Percentiles rank a stretch among this genome's conserved stretches.
Evolutionary conservation across 2,113 vertebrate species (phyloP).

Genomic region (Narcine bancroftii): DNA sequence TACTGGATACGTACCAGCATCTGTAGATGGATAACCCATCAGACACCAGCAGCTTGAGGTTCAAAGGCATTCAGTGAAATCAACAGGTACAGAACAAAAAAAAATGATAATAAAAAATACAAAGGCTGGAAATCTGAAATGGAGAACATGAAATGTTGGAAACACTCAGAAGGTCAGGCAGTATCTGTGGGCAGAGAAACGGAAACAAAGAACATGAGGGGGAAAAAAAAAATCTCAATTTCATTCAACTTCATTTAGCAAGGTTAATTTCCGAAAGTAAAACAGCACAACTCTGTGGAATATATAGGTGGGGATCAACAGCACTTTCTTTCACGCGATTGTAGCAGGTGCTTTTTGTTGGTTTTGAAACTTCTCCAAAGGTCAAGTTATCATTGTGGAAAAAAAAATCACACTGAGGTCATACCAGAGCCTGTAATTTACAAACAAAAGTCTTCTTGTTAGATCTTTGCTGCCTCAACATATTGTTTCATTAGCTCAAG

Average conservation of each 20-base stretch:
- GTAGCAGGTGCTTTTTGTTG: neutral
- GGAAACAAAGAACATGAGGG: neutral
- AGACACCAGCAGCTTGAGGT: neutral
- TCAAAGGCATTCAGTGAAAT: neutral
- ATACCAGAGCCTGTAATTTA: neutral
- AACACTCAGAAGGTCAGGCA: too few relatives aligned
- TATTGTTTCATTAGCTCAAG: neutral
- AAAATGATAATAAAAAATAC: neutral
- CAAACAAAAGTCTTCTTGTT: neutral
- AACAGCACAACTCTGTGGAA: neutral
- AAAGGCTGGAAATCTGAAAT: too few relatives aligned
- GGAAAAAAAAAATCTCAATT: neutral
- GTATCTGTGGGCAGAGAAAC: too few relatives aligned
- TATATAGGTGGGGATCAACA: neutral
- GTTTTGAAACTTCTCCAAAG: neutral
- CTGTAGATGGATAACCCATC: neutral
- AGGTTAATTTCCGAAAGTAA: neutral
- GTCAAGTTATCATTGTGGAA: neutral
- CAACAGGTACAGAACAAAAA: neutral
- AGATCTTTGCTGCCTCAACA: neutral
- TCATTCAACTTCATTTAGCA: neutral
- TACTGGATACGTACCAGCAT: neutral
- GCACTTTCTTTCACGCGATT: neutral
- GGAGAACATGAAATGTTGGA: too few relatives aligned
- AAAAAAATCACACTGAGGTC: neutral